These are phyloP conservation scores for Etheostoma perlongum DNA, from an alignment of 2,797 vertebrate genomes.

Conservation along the genomic window DNA sequence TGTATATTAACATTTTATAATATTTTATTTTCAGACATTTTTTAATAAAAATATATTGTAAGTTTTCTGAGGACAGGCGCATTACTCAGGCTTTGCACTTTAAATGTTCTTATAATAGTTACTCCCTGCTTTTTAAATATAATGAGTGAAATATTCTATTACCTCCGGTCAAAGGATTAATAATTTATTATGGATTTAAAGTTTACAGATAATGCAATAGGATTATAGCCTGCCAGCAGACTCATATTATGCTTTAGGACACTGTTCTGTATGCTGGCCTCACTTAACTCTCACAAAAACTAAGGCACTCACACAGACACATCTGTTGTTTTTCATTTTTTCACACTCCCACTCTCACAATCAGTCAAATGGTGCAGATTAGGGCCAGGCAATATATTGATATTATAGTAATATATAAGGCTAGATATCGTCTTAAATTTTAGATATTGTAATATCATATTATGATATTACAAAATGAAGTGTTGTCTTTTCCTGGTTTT, in stretches of 20 bases:
- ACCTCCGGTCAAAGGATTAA: conserved; percentile 60
- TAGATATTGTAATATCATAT: too few relatives aligned
- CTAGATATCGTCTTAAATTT: too few relatives aligned
- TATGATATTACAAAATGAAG: too few relatives aligned
- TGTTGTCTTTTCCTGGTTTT: too few relatives aligned
- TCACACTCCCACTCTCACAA: conserved; percentile 17
- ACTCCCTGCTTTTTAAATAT: conserved; percentile 22
- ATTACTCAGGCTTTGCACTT: background rate
- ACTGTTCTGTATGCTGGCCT: conserved; percentile 1
- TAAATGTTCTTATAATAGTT: conserved; percentile 14
- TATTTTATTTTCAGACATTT: background rate
- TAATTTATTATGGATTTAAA: conserved; percentile 62
- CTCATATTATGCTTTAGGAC: conserved; percentile 25
- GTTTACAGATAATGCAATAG: conserved; percentile 69
- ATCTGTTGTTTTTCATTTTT: conserved; percentile 15
- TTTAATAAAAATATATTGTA: background rate
- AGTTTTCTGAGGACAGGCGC: too few relatives aligned
- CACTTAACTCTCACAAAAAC: conserved; percentile 27
- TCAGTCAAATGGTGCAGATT: conserved; percentile 10
- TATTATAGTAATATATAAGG: too few relatives aligned
- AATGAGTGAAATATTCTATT: conserved; percentile 52
- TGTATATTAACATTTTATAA: background rate
- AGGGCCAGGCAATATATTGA: too few relatives aligned
- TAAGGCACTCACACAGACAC: conserved; percentile 11
- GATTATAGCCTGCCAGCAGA: conserved; percentile 46